phyloP scores from a whole-genome alignment of 2,888 invertebrate species.

The Diaperis boleti region DNA sequence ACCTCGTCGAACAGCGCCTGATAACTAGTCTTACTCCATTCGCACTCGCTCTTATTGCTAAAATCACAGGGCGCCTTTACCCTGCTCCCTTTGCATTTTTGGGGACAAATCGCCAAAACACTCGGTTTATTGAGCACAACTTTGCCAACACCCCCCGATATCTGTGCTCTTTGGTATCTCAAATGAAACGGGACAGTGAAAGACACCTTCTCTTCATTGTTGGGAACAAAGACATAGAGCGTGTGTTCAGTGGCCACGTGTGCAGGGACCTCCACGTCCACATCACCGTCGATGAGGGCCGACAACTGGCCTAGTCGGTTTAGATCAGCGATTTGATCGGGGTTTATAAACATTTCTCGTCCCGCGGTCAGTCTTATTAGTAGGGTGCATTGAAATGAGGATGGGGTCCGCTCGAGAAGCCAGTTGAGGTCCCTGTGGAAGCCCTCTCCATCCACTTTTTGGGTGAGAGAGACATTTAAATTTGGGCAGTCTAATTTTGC shows the following conservation, averaged over 20 bases:
- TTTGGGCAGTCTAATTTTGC: constrained; percentile 52
- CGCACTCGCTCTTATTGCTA: constrained; percentile 53
- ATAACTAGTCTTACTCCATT: constrained; percentile 66
- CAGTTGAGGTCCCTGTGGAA: constrained; percentile 68
- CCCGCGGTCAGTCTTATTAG: constrained; percentile 61
- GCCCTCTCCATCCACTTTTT: constrained; percentile 67
- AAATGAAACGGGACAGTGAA: constrained; percentile 67
- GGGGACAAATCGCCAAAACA: constrained; percentile 59
- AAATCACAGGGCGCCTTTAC: constrained; percentile 63
- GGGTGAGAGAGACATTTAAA: constrained; percentile 61
- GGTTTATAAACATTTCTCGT: constrained; percentile 64
- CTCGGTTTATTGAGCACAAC: constrained; percentile 61
- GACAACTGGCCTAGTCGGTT: constrained; percentile 59
- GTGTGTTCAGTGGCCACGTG: constrained; percentile 62
- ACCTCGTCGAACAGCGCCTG: constrained; percentile 64
- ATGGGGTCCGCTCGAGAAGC: constrained; percentile 63
- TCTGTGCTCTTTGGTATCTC: constrained; percentile 67
- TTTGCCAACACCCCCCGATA: constrained; percentile 64
- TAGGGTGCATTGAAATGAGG: constrained; percentile 51
- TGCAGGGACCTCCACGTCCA: constrained; percentile 65
- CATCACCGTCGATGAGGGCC: constrained; percentile 60
- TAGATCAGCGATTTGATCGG: constrained; percentile 65
- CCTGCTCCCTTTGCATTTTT: constrained; percentile 58
- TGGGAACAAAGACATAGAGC: constrained; percentile 55
- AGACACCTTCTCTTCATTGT: constrained; percentile 51